phyloP scores from a whole-genome alignment of 2,113 vertebrate species.

The Syrmaticus mikado region DNA sequence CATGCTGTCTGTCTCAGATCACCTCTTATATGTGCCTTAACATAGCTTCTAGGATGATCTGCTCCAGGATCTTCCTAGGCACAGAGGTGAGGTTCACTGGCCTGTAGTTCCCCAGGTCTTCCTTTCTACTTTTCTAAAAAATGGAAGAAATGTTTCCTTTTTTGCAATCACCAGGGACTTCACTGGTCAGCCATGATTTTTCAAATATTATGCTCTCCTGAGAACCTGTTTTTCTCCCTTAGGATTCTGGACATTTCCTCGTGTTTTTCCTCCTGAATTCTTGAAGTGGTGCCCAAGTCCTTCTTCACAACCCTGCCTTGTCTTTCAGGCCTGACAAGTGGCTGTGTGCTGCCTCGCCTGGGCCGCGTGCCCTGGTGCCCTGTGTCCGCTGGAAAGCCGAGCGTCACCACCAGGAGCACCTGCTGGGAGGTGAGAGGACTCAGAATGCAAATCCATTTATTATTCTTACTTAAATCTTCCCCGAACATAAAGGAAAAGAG shows the following conservation, averaged over 20 bases:
- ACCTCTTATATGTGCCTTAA: no score
- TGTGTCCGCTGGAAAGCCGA: background rate
- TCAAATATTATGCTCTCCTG: background rate
- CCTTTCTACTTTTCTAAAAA: no score
- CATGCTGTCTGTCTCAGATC: no score
- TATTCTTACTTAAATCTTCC: no score
- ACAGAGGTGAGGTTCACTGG: no score
- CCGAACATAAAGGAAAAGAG: background rate
- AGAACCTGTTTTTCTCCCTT: background rate
- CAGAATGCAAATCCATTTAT: background rate
- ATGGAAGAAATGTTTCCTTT: no score
- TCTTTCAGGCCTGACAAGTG: rapidly evolving
- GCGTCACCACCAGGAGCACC: background rate
- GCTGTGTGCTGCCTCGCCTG: background rate
- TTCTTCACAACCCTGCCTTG: background rate
- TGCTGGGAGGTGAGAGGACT: background rate
- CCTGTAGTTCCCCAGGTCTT: no score
- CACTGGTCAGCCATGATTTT: background rate
- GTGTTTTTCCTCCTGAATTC: background rate
- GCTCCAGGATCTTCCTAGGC: no score
- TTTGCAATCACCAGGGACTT: no score
- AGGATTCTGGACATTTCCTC: background rate
- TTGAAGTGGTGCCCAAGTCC: background rate
- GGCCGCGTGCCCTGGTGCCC: background rate
- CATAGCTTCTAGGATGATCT: no score